These are phyloP conservation scores for Trimorus sp. DNA, from an alignment of 2,888 invertebrate genomes.

Conservation along the genomic window DNA sequence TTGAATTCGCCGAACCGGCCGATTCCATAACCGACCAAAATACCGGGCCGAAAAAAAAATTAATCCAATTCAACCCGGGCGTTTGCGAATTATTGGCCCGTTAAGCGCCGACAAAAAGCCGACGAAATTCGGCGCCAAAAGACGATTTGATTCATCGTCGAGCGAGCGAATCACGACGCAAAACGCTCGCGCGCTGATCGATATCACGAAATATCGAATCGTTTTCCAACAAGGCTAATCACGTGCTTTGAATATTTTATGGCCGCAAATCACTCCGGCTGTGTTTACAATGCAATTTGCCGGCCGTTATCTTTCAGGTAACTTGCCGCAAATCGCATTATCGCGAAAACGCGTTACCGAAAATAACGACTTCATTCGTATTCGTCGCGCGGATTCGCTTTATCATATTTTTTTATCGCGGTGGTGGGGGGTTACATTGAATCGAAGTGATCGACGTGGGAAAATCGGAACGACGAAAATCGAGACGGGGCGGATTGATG, in stretches of 20 bases:
- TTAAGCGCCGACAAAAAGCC: slow-evolving; percentile 6
- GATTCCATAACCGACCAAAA: neutral
- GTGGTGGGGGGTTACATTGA: too few relatives aligned
- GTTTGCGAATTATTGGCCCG: neutral
- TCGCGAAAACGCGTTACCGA: neutral
- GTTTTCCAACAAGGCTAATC: slow-evolving; percentile 50
- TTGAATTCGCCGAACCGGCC: neutral
- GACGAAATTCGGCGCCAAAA: slow-evolving; percentile 20
- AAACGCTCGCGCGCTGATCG: slow-evolving; percentile 40
- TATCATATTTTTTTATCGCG: too few relatives aligned
- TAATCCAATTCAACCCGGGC: neutral
- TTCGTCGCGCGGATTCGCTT: too few relatives aligned
- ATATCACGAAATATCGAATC: slow-evolving; percentile 55
- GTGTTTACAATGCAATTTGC: slow-evolving; percentile 44
- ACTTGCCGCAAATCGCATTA: slow-evolving; percentile 32
- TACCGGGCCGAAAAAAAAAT: neutral
- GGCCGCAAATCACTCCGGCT: slow-evolving; percentile 21
- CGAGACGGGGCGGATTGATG: neutral
- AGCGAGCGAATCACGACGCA: slow-evolving; percentile 47
- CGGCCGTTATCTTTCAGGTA: slow-evolving; percentile 27
- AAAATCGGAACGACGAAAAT: neutral
- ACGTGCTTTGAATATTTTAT: slow-evolving; percentile 49
- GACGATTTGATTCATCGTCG: slow-evolving; percentile 32
- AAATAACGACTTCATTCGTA: slow-evolving; percentile 10
- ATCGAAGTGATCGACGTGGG: too few relatives aligned